Base-by-base conservation (phyloP, 2,888 invertebrate genomes). In the Nemotelus pantherinus region DNA sequence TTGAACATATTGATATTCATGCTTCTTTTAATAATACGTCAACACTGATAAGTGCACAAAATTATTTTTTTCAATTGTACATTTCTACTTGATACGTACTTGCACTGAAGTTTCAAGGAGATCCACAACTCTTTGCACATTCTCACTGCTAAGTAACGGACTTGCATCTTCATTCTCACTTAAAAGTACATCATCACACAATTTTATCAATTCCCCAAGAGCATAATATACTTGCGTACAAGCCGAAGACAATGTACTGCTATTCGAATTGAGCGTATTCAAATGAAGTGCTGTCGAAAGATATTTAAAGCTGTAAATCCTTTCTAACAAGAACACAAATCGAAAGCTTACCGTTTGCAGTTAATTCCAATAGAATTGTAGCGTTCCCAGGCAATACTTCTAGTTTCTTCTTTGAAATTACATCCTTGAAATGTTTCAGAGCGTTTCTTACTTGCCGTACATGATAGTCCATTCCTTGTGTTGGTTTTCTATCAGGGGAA, bases 341-440 rank as follows among this genome's bases (percentile, higher is more conserved):
- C n/a, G 57, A 41, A 60, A 70, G 80, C 80, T 81, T 86, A 90
- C 90, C 90, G 85, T 93, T 93, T 85, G 95, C 94, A 82, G 97
- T 94, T 77, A 94, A 95, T 87, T 98, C 97, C 85, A 98, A 90
- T 80, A 97, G 95, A 83, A 97, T 94, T 71, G 96, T 96, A 80
- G 96, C 96, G 87, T 97, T 96, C 80, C 96, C 97, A 2, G 97
- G 95, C 82, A 98, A 89, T 91, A 97, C 95, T 89, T 97, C 96
- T 84, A 96, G 89, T 87, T 95, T 97, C 87, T 95, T 93, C 88
- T 96, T 96, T 79, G 93, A 92, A 82, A 97, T 95, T 80, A 97
- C 97, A 89, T 97, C 97, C 83, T 94, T 92, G 87, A 97, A 95
- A 88, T 96, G 97, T 85, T 93, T 93, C 81, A 97, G 89, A 65